Evolutionary conservation across 1,140 invertebrate genomes (phyloP).

Genomic region (Trichonephila clavipes): DNA sequence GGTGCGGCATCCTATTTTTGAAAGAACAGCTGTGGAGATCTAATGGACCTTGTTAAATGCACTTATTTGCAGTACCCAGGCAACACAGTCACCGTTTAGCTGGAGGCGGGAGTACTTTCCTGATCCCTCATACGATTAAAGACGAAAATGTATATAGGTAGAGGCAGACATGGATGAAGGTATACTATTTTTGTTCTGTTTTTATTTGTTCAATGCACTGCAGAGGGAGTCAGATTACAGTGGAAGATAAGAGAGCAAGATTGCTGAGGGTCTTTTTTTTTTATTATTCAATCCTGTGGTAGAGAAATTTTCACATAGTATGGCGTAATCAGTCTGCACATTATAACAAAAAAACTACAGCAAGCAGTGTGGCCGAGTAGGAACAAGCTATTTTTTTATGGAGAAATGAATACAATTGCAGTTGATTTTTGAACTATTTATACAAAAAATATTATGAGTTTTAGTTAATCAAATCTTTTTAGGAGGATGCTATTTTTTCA

Average conservation of each 20-base stretch:
- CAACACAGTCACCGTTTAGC: slow-evolving; percentile 65
- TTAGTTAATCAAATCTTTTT: too few species aligned
- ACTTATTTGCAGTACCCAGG: slow-evolving; percentile 73
- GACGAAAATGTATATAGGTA: slow-evolving; percentile 45
- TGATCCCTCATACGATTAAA: slow-evolving; percentile 65
- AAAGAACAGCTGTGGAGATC: slow-evolving; percentile 73
- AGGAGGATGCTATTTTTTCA: too few species aligned
- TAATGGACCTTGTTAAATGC: slow-evolving; percentile 76
- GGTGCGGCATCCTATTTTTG: slow-evolving; percentile 51
- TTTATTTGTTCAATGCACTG: background rate
- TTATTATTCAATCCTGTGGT: too few species aligned
- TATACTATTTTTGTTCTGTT: background rate
- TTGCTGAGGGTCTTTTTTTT: background rate
- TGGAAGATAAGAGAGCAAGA: background rate
- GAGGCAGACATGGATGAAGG: background rate
- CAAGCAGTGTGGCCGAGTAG: too few species aligned
- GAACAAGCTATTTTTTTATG: too few species aligned
- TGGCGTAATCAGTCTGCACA: too few species aligned
- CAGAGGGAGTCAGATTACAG: slow-evolving; percentile 43
- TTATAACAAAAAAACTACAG: too few species aligned
- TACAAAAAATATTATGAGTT: too few species aligned
- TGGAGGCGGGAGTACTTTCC: slow-evolving; percentile 34
- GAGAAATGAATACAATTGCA: too few species aligned
- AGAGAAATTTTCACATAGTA: too few species aligned
- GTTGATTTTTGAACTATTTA: too few species aligned